These are phyloP conservation scores for Branchinecta lynchi DNA, from an alignment of 1,140 invertebrate genomes.

Conservation along the genomic window DNA sequence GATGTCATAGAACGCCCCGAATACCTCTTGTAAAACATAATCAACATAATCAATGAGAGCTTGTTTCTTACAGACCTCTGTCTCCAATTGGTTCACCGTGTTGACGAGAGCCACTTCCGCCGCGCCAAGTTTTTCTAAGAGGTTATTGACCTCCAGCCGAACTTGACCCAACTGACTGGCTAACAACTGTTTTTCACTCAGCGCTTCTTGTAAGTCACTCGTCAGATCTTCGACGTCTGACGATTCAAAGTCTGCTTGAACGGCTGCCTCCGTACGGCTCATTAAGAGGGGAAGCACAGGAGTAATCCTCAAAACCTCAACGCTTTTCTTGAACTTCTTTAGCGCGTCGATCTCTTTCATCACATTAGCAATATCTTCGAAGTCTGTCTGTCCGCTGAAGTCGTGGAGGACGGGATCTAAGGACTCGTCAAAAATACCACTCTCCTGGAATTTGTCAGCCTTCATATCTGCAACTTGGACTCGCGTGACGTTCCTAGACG, in stretches of 20 bases:
- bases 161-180: not conserved
- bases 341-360: not conserved
- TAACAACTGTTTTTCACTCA: not conserved
- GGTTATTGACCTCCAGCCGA: not conserved
- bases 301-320: not conserved
- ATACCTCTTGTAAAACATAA: not conserved
- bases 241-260: not conserved
- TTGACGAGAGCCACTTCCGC: not conserved
- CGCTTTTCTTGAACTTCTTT: not conserved
- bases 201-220: not conserved
- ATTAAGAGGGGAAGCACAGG: not conserved
- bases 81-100: not conserved
- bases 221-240: not conserved
- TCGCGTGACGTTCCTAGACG: not conserved
- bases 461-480: not conserved
- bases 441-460: not conserved
- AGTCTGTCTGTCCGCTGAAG: not conserved
- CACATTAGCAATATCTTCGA: not conserved
- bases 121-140: not conserved
- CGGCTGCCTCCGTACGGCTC: not conserved
- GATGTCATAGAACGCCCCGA: not conserved
- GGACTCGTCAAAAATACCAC: not conserved
- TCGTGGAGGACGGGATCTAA: not conserved
- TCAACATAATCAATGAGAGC: not conserved
- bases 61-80: not conserved